Base-by-base conservation (phyloP, 92 coral and sea anemone species). In the Meandrina meandrites region DNA sequence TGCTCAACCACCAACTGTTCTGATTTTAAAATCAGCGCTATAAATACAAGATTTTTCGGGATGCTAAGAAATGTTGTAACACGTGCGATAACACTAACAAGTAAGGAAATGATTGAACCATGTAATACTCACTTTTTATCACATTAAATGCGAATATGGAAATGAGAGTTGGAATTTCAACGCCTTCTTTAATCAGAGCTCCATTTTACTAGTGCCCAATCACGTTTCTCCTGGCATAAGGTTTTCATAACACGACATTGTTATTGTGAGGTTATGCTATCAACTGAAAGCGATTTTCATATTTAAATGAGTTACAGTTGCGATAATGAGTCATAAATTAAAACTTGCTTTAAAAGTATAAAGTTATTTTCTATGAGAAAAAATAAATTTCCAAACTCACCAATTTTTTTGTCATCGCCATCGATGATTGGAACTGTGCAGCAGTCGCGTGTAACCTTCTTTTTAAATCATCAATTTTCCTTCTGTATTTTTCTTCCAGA, bases 401-500 rank as follows among this genome's bases (percentile, higher is more conserved):
- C 93, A 58, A 36, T 42, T 72, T 57, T 68, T 54, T 48, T 45
- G 74, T 51, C 37, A 58, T 56, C 18, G 83, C 71, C 80, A 54
- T 42, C n/a, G 81, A 45, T 21, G 88, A 69, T 35, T 81, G 79
- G 17, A 60, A 32, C 62, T 84, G 91, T 16, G 60, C 37, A 74
- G 66, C 48, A 70, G 82, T 69, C 30, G 60, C 74, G 47, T 86
- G 92, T 58, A 90, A 69, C 78, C 79, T 84, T 34, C 91, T 72
- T 68, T 87, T 92, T 27, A 92, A 74, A 14, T 88, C 95, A 69
- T 88, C 93, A 60, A 58, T 74, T 68, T 92, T 92, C 79, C 80
- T 83, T 64, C 88, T 86, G 79, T 90, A 86, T 53, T 92, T 84
- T 31, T 94, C 90, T 66, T 90, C 97, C 34, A 94, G 81, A 57